Evolutionary conservation across 2,888 invertebrate species (phyloP).

Genomic region (Patella ulyssiponensis): DNA sequence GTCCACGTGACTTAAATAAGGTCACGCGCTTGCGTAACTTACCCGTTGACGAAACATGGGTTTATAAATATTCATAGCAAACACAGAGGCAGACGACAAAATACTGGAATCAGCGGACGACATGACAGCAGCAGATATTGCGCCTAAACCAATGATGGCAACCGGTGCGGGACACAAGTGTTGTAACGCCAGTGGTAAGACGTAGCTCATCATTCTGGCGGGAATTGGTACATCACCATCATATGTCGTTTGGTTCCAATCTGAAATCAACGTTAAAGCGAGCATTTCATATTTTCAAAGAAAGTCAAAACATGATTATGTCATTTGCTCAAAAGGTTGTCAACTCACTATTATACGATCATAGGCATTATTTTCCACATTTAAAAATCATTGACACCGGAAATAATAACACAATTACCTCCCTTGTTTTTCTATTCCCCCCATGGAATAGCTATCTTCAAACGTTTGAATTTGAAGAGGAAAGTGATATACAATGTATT

Average conservation of each 20-base stretch:
- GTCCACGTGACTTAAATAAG: too few relatives aligned
- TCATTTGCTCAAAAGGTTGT: too few relatives aligned
- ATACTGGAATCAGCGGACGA: constrained; percentile 46
- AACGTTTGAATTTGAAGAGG: too few relatives aligned
- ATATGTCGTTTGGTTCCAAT: constrained; percentile 43
- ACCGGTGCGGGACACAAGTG: constrained; percentile 41
- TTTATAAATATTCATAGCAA: constrained; percentile 42
- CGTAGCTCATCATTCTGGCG: constrained; percentile 18
- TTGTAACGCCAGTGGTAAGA: constrained; percentile 41
- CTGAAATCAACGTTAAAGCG: constrained; percentile 26
- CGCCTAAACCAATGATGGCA: constrained; percentile 43
- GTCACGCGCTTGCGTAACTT: background rate
- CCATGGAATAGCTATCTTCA: too few relatives aligned
- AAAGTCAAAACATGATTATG: too few relatives aligned
- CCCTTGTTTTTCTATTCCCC: too few relatives aligned
- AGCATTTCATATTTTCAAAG: too few relatives aligned
- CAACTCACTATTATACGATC: too few relatives aligned
- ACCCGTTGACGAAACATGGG: constrained; percentile 38
- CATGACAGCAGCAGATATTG: constrained; percentile 49
- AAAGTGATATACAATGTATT: too few relatives aligned
- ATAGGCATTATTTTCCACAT: too few relatives aligned
- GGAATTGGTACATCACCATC: constrained; percentile 29
- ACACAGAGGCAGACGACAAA: constrained; percentile 36
- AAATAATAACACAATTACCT: too few relatives aligned
- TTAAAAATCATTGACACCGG: too few relatives aligned